Conservation (phyloP, 2,113 vertebrate genomes). For the Pseudopipra pipra region DNA sequence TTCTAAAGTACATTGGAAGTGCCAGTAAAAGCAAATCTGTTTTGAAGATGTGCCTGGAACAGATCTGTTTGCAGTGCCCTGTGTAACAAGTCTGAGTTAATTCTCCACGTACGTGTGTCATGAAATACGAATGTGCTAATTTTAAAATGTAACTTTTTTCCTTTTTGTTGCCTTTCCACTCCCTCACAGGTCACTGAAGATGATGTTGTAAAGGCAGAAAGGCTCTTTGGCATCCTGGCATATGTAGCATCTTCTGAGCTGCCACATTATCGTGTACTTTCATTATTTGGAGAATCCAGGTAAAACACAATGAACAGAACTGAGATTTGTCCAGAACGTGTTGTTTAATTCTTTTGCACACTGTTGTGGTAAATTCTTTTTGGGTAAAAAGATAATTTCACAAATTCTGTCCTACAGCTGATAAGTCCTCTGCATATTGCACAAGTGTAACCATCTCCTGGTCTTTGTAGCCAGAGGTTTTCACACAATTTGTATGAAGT, state of each 20-base stretch:
- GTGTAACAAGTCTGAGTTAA: not conserved
- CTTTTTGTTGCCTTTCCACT: not conserved
- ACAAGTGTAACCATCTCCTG: not conserved
- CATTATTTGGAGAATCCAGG: conserved; percentile 91
- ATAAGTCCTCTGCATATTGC: not conserved
- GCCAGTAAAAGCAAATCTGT: not conserved
- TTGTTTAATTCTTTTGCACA: not conserved
- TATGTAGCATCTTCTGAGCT: conserved; percentile 90
- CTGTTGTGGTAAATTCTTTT: not conserved
- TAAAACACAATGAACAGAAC: conserved; percentile 44
- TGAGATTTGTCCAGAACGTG: accelerated
- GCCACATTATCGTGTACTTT: conserved; percentile 84
- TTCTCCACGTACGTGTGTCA: not conserved
- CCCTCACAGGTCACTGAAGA: conserved; percentile 86
- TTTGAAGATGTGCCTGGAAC: not conserved
- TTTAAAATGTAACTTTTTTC: not conserved
- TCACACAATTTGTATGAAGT: not conserved
- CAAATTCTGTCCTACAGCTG: not conserved
- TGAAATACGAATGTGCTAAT: not conserved
- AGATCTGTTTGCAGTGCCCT: not conserved
- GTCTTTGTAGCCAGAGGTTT: not conserved
- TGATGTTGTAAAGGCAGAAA: conserved; percentile 88
- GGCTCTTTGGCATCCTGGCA: conserved; percentile 89
- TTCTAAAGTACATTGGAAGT: not conserved
- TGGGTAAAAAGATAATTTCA: not conserved